Base-by-base conservation (phyloP, 64 coral and sea anemone genomes). In the Orbicella faveolata region DNA sequence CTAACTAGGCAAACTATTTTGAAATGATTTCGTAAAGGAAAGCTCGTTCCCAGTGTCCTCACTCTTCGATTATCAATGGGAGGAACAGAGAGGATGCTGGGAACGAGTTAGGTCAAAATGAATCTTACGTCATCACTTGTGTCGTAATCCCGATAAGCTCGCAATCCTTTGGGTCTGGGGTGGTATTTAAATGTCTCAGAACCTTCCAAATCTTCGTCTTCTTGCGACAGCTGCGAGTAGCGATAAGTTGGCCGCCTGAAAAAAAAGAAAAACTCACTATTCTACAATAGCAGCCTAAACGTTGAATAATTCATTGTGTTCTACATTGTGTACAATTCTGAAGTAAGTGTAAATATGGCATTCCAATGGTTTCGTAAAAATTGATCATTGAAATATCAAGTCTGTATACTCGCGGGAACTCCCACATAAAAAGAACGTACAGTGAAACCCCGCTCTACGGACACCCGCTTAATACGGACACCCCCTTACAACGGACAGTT, bases 71-170 rank as follows among this genome's bases (percentile, higher is more conserved):
- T 6, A 48, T 48, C 44, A 48, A 4, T 48, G 44, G 65, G 23
- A 20, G 19, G 16, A 20, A 6, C 13, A 25, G 19, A 25, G 65
- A 25, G 4, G 1, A 18, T 12, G 6, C 15, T 64, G 14, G 62
- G 0, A 64, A 64, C 20, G 62, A 64, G 17, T 2, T 7, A 1
- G 5, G 20, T 23, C 21, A n/a, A 84, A 37, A 67, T 6, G 7
- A 4, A n/a, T 87, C 90, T 78, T 80, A 92, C 90, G 16, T 92
- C 90, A 87, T 92, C 90, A 92, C 79, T 74, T 7, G 37, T 69
- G 21, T 87, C 82, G 10, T 17, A 51, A 73, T 85, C 82, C 37
- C 65, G 83, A 33, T 78, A 65, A 5, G 51, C 54, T 18, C 36
- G 87, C 87, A 88, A 66, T 57, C 90, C 90, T 79, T 88, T 89